Percentiles rank a stretch among this genome's conserved stretches.
Conservation (phyloP, 2,888 invertebrate genomes). For the Neoitamus cyanurus region DNA sequence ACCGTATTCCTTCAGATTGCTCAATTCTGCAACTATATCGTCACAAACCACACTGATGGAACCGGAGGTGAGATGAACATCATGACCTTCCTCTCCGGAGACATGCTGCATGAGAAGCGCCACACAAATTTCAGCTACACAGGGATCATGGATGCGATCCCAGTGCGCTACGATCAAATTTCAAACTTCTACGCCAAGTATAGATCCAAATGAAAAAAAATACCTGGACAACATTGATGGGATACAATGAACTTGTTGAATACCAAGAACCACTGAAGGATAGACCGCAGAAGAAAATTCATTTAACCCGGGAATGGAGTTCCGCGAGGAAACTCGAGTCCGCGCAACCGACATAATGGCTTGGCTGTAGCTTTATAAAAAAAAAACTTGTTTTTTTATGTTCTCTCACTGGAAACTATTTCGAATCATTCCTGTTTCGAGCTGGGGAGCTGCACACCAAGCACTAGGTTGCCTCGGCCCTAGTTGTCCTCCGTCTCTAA, state of each 20-base stretch:
- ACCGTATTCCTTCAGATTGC: constrained; percentile 65
- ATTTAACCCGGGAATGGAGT: constrained; percentile 39
- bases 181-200: constrained; percentile 86
- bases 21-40: constrained; percentile 66
- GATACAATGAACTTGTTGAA: constrained; percentile 25
- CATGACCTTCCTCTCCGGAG: constrained; percentile 83
- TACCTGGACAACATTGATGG: constrained; percentile 43
- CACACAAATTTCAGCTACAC: constrained; percentile 75
- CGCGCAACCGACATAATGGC: constrained; percentile 5
- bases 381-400: not conserved
- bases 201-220: constrained; percentile 73
- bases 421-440: not conserved
- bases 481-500: constrained; percentile 21
- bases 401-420: not conserved
- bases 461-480: not conserved
- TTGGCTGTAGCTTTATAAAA: constrained; percentile 13
- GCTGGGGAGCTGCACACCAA: not conserved
- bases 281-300: constrained; percentile 43
- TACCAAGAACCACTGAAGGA: constrained; percentile 36
- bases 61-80: constrained; percentile 68
- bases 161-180: constrained; percentile 84
- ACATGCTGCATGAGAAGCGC: constrained; percentile 63
- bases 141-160: constrained; percentile 82
- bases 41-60: constrained; percentile 68
- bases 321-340: constrained; percentile 23